phyloP scores from a whole-genome alignment of 2,888 invertebrate species.

The Spialia ferax region DNA sequence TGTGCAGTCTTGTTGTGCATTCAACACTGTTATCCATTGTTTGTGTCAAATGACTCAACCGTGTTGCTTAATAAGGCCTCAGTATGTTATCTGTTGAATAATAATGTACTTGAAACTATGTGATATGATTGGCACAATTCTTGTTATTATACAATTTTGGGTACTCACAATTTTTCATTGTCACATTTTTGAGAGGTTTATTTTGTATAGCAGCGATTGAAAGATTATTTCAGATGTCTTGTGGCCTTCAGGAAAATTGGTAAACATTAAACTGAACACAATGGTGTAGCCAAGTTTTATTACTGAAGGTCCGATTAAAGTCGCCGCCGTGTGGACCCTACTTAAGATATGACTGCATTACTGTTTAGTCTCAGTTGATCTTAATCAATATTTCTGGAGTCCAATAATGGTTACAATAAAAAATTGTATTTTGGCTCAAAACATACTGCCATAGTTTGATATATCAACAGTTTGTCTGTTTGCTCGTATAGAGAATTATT shows the following conservation, averaged over 20 bases:
- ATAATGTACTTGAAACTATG: conserved; percentile 37
- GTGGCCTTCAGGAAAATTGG: conserved; percentile 6
- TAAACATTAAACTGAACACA: background rate
- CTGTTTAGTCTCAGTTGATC: background rate
- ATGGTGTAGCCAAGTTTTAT: background rate
- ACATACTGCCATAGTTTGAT: background rate
- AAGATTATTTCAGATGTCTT: background rate
- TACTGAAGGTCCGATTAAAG: too few species aligned
- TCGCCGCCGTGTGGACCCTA: too few species aligned
- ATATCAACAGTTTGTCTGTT: background rate
- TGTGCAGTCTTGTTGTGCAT: conserved; percentile 10
- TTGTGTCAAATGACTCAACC: background rate
- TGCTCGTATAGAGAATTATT: background rate
- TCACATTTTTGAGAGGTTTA: conserved; percentile 62
- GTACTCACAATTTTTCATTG: conserved; percentile 76
- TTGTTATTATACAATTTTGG: conserved; percentile 73
- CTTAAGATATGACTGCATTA: background rate
- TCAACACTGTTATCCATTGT: background rate
- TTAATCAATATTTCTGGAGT: background rate
- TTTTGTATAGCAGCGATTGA: conserved; percentile 19
- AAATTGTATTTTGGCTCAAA: background rate
- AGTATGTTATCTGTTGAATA: conserved; percentile 31
- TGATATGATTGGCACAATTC: conserved; percentile 51
- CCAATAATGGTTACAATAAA: background rate
- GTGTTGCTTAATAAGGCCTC: conserved; percentile 17